Evolutionary conservation across 2,797 vertebrate genomes (phyloP), one percentile per base, ranked within the genome.

Genomic region (Argentina silus): DNA sequence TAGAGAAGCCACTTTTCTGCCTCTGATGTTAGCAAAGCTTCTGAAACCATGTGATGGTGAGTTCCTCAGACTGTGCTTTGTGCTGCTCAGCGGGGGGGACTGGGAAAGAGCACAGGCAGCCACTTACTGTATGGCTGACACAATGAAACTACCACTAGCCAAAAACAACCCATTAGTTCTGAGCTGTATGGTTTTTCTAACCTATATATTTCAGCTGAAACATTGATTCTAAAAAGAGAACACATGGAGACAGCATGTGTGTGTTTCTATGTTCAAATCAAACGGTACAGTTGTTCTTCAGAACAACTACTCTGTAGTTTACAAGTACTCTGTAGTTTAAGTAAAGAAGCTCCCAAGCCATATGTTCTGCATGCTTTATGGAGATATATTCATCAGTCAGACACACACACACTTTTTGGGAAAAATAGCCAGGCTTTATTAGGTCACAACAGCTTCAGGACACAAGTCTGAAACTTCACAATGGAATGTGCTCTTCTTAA

Each of bases 31-130:
- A 88, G 81, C 74, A 76, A 83, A 86, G 85, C 83, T 85, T 90
- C 85, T 87, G 84, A 87, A 89, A 87, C 69, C 73, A 81, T 71
- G 67, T 91, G 90, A 93, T 88, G 88, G 91, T 85, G 86, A 82
- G 85, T 87, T 80, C 72, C 81, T 78, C 75, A 50, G 76, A 65
- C 84, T 70, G 67, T 21, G 78, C 87, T 93, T 89, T 89, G 86
- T 90, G 88, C 85, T 73, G 55, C 85, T 75, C 89, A 84, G 87
- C 79, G 36, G 89, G 76, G 84, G 71, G 68, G 73, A 60, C 62
- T 67, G 78, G 83, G 89, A 91, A 88, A 80, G 78, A 90, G 83
- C 83, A 79, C n/a, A 85, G 81, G 76, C 87, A 82, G 82, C 72
- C 73, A 61, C 72, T 76, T 70, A 71, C 88, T 84, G 84, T 78